Base-by-base conservation (phyloP, 1,140 invertebrate genomes). In the Idris sp. region DNA sequence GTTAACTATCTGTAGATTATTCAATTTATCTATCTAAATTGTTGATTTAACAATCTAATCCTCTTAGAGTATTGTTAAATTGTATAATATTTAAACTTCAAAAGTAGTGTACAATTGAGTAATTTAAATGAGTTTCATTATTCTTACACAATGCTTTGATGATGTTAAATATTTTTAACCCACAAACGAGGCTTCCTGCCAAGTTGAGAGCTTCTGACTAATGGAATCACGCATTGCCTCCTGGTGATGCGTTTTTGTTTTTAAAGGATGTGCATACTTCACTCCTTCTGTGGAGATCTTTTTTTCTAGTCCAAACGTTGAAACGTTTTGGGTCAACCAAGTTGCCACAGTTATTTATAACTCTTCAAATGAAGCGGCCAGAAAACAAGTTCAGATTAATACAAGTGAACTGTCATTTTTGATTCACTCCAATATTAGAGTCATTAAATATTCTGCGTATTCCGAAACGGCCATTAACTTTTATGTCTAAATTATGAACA, bases 181-280 rank as follows among this genome's bases (percentile, higher is more conserved):
- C 31, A 46, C 59, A 56, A 71, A 68, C 67, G 25, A 46, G 59
- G 16, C 35, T 44, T 44, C 49, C 49, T 67, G 73, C 61, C 67
- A 54, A 64, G 80, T 76, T 78, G 78, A 79, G 79, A 81, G 75
- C 76, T 78, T 61, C 77, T 84, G 83, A 85, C 81, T 83, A 85
- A 85, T 85, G 83, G 82, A 83, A 83, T 82, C 80, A 78, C 78
- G 76, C 76, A 38, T 76, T 56, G 79, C 79, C 82, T 85, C 81
- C 82, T 56, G 81, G 81, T 82, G 83, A 78, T 83, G 77, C 78
- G 77, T 80, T 77, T 43, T 48, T 58, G 62, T 68, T 22, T 4
- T 65, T 19, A 58, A 59, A 51, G 15, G 30, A 54, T 22, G 19
- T 22, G 2, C 3, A 22, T 4, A 22, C 15, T 43, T 51, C 15